Evolutionary conservation across 2,797 vertebrate species (phyloP).

Genomic region (Leuciscus waleckii): DNA sequence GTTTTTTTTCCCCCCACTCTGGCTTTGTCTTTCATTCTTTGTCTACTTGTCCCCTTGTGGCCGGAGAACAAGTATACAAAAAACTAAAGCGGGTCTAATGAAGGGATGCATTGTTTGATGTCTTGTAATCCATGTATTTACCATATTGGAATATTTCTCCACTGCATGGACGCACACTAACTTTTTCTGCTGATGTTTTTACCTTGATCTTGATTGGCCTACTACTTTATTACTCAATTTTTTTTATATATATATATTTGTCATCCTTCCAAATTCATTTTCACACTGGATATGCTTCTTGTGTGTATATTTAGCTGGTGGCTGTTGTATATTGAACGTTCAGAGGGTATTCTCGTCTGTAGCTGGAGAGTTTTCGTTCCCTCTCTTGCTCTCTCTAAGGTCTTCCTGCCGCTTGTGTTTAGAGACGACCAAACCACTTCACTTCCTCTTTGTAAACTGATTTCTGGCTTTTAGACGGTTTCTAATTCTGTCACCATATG

Average conservation of each 20-base stretch:
- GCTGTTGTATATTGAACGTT: conserved; percentile 13
- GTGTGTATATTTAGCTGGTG: conserved; percentile 33
- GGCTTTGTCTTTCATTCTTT: conserved; percentile 2
- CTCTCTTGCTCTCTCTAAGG: conserved; percentile 45
- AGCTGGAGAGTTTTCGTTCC: conserved; percentile 5
- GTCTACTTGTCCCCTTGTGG: conserved; percentile 15
- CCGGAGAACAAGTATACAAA: conserved; percentile 13
- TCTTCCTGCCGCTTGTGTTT: conserved; percentile 49
- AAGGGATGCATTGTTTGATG: conserved; percentile 47
- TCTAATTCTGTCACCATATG: conserved; percentile 22
- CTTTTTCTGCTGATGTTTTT: conserved; percentile 1
- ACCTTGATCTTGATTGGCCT: conserved; percentile 9
- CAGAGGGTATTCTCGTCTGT: conserved; percentile 31
- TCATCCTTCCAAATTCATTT: conserved; percentile 3
- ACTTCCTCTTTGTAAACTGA: conserved; percentile 26
- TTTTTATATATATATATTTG: not conserved
- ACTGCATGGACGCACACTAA: conserved; percentile 15
- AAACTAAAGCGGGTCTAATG: conserved; percentile 18
- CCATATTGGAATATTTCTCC: conserved; percentile 28
- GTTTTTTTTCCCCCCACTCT: not conserved
- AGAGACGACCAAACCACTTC: conserved; percentile 40
- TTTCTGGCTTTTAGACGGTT: conserved; percentile 37
- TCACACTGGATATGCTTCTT: conserved; percentile 13
- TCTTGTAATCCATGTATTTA: conserved; percentile 38
- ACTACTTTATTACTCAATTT: not conserved